Base-by-base conservation (phyloP, 92 coral and sea anemone genomes). In the Siderastrea siderea region DNA sequence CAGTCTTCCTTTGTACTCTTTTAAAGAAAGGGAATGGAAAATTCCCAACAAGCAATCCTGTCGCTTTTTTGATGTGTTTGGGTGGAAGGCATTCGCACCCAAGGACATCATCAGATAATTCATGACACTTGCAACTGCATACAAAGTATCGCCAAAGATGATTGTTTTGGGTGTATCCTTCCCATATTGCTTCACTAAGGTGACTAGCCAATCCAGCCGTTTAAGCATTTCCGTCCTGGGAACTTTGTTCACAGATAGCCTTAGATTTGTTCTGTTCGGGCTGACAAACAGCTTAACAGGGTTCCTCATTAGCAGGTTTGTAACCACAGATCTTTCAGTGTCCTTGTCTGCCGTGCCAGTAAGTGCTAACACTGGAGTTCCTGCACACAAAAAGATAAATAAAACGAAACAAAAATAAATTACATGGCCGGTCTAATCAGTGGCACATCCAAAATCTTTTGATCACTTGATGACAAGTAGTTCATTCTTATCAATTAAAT, bases 51-150 rank as follows among this genome's bases (percentile, higher is more conserved):
- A 82, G 19, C 82, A 69, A 67, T 79, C 70, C 9, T 79, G 15
- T 68, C 52, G 48, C 50, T 64, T 51, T 2, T 62, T 80, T 51
- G 89, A 65, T 43, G 77, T 82, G 51, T 57, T 62, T 19, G 83
- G 76, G 54, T 66, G n/a, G 26, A 81, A 93, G 43, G 95, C 95
- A 1, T 74, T 68, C 3, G 64, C 76, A 7, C 88, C 93, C 61
- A 86, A 91, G 72, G 65, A 86, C 13, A 93, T 48, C 87, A 93
- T 69, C 1, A 93, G 47, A 44, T 89, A 85, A 47, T 93, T 93
- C 4, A 71, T 48, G 16, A 83, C 82, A 75, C 85, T 63, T 17
- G 91, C 93, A 63, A 93, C 81, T 71, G 38, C 54, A 38, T 44
- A 16, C 44, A 64, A 38, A 16, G 44, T 64, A 45, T 44, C 16